Conservation (phyloP, 2,888 invertebrate genomes). For the Eupithecia inturbata region DNA sequence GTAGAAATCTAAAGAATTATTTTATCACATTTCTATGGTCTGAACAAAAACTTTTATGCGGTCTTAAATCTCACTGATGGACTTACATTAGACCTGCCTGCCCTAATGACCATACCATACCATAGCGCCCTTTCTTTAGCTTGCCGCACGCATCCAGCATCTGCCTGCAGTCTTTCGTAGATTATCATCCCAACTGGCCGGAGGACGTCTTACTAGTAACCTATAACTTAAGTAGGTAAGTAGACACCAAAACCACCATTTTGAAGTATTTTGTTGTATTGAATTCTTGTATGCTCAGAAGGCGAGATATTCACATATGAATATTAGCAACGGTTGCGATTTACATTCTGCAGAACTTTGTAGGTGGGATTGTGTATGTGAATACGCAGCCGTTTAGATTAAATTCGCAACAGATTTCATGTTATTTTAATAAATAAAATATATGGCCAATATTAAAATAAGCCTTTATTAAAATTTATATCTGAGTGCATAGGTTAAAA, state of each 20-base stretch:
- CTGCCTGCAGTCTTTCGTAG: no score
- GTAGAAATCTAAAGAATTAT: no score
- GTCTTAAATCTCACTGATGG: no score
- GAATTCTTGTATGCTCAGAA: constrained; percentile 3
- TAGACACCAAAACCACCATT: not conserved
- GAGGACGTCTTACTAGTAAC: not conserved
- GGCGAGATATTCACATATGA: not conserved
- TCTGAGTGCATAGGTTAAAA: not conserved
- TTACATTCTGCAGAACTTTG: constrained; percentile 28
- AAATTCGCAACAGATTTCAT: not conserved
- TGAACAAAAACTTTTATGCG: no score
- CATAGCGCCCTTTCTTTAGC: no score
- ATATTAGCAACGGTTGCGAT: constrained; percentile 11
- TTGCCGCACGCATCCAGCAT: no score
- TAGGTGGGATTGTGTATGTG: not conserved
- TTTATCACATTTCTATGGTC: no score
- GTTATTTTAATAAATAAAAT: no score
- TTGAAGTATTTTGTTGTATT: constrained; percentile 17
- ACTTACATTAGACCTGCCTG: no score
- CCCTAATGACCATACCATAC: no score
- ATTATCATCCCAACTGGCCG: not conserved
- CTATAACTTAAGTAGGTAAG: not conserved
- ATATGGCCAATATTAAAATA: no score
- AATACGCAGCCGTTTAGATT: not conserved
- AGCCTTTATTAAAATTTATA: not conserved